Base-by-base conservation (phyloP, 2,797 vertebrate genomes). In the Rhynchonycteris naso region DNA sequence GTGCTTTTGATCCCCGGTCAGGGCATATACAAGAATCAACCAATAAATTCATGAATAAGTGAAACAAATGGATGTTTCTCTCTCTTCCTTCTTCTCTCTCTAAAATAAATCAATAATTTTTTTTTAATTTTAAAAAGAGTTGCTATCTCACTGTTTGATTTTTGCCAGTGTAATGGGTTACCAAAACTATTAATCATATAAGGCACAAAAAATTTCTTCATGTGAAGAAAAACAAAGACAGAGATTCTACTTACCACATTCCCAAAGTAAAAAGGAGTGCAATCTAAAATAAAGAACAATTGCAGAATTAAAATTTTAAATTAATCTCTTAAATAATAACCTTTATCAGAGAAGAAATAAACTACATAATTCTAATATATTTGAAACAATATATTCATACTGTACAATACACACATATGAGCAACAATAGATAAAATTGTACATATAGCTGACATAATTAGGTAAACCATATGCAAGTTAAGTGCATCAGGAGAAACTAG, bases 111-210 rank as follows among this genome's bases (percentile, higher is more conserved):
- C 5, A 43, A 43, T 43, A 43, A 43, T 6, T 43, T 43, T 6
- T 43, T 43, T 43, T 43, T 43, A 43, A 43, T 43, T 43, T 43
- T 43, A 43, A 43, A 43, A 43, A 75, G 30, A 82, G 26, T 47
- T 72, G 38, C n/a, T 59, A 3, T 76, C 72, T 78, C 43, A 69
- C 33, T 50, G 33, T 66, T 59, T 88, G 88, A 88, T 87, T 88
- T 76, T 72, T 95, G 33, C 61, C 52, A 91, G 19, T 91, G 80
- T 33, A 89, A 72, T n/a, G 22, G 30, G 14, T 88, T 11, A 61
- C 81, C 74, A 75, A 92, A 85, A 92, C 38, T 83, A 87, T 63
- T 58, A 58, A 59, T 52, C 79, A 83, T 84, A 47, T 19, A 78
- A 91, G 52, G 35, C 71, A 90, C 14, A 58, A 58, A 92, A 87